These are phyloP conservation scores for Neodiprion pinetum DNA, from an alignment of 1,140 invertebrate genomes.

Conservation along the genomic window DNA sequence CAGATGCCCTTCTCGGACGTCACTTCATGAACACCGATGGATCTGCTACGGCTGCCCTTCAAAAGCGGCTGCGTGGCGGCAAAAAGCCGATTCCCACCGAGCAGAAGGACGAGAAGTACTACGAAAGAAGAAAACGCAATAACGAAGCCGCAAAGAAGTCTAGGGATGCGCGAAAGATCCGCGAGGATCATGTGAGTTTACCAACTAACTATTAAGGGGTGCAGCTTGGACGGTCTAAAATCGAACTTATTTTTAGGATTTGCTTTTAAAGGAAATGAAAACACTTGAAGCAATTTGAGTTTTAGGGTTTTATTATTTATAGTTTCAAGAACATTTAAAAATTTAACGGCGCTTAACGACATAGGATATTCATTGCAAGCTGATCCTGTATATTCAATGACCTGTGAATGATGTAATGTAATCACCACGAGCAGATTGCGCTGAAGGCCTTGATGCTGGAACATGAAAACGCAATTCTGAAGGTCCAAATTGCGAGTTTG, in stretches of 20 bases:
- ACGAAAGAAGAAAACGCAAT: constrained; percentile 83
- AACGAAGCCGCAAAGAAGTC: constrained; percentile 93
- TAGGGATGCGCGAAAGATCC: constrained; percentile 80
- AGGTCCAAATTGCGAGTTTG: constrained; percentile 79
- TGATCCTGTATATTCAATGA: too few relatives aligned
- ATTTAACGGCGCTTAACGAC: too few relatives aligned
- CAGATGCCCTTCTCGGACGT: constrained; percentile 29
- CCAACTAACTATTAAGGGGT: background rate
- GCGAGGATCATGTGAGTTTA: constrained; percentile 79
- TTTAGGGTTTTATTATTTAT: too few relatives aligned
- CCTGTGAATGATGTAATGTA: too few relatives aligned
- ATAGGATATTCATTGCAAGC: too few relatives aligned
- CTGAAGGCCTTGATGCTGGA: constrained; percentile 80
- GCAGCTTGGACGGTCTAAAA: too few relatives aligned
- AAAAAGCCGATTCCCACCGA: constrained; percentile 88
- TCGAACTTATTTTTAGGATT: too few relatives aligned
- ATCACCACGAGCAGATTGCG: constrained; percentile 67
- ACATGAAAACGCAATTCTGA: constrained; percentile 84
- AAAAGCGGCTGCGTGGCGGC: constrained; percentile 74
- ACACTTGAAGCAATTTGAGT: too few relatives aligned
- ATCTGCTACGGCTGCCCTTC: constrained; percentile 37
- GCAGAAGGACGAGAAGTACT: constrained; percentile 90
- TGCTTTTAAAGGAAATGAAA: too few relatives aligned
- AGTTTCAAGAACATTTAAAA: too few relatives aligned
- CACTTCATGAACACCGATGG: constrained; percentile 44